Base-by-base conservation (phyloP, 2,797 vertebrate genomes). In the Melanotaenia maccullochi region DNA sequence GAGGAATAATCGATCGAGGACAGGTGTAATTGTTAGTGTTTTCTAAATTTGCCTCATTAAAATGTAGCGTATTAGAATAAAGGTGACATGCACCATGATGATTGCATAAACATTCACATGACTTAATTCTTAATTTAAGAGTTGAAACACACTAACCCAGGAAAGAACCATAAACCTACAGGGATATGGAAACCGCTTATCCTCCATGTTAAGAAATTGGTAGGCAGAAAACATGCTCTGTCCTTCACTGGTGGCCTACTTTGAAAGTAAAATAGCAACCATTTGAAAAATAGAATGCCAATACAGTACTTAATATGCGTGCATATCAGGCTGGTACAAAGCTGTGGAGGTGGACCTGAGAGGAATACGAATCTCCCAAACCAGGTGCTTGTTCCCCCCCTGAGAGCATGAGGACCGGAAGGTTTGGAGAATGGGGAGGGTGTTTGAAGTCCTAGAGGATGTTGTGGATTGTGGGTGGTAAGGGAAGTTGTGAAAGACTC, bases 261-360 rank as follows among this genome's bases (percentile, higher is more conserved):
- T 93, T 92, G 74, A 94, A 93, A 91, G 88, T 90, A 86, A 92
- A 93, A 89, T 86, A 88, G 81, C 84, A 88, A 81, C 81, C 88
- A 85, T 92, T 86, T 90, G 86, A 84, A 92, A 89, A 91, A 88
- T 88, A 84, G 90, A 92, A 90, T 89, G 88, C 84, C 89, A 91
- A 88, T 92, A 91, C 76, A 70, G 78, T 85, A 81, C 77, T 89
- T 94, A 92, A 93, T 91, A 93, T 93, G 92, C 85, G 71, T 92
- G 92, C 82, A 90, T 94, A 93, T 95, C 90, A 85, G 82, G 71
- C 76, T 44, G 47, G 85, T 71, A 89, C 91, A 91, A 87, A 71
- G 84, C 79, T 74, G 83, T 32, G 59, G 82, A 87, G 75, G 83
- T 74, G 76, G 79, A 84, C 86, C 89, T 89, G 89, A 90, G 89